These are phyloP conservation scores for Plemyria rubiginata DNA, from an alignment of 2,888 invertebrate genomes.

Conservation along the genomic window DNA sequence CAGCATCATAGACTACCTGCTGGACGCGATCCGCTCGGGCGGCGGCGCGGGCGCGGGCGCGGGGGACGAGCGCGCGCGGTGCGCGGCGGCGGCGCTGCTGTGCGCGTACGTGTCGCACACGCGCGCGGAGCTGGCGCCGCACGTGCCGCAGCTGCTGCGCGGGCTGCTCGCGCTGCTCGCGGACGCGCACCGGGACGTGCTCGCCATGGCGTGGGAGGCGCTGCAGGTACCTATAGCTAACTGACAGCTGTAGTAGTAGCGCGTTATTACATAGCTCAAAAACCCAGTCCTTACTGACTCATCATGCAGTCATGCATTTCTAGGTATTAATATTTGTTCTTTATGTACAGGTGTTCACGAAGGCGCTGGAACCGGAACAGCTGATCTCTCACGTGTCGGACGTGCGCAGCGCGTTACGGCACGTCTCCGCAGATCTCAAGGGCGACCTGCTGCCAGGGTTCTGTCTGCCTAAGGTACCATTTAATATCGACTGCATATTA, in stretches of 20 bases:
- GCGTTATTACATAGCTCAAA: no score
- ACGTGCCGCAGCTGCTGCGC: slow-evolving; percentile 94
- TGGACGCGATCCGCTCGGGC: slow-evolving; percentile 49
- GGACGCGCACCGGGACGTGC: slow-evolving; percentile 90
- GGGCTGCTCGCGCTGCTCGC: slow-evolving; percentile 94
- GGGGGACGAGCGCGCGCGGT: slow-evolving; percentile 81
- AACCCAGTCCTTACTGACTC: no score
- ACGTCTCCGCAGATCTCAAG: slow-evolving; percentile 94
- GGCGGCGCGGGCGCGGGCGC: no score
- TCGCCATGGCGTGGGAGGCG: slow-evolving; percentile 95
- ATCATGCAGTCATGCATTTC: no score
- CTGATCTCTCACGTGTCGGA: slow-evolving; percentile 95
- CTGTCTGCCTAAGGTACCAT: slow-evolving; percentile 91
- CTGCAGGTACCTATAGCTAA: no score
- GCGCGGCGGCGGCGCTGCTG: slow-evolving; percentile 94
- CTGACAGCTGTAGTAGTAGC: no score
- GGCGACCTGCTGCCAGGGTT: slow-evolving; percentile 95
- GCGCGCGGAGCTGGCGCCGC: slow-evolving; percentile 93
- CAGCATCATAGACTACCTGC: slow-evolving; percentile 58
- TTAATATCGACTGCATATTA: no score
- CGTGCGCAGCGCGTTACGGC: slow-evolving; percentile 96
- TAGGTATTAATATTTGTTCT: neutral
- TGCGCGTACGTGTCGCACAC: slow-evolving; percentile 96
- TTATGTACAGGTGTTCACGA: slow-evolving; percentile 85
- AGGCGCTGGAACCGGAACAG: slow-evolving; percentile 93